Conservation (phyloP, 2,113 vertebrate species). For the Numenius arquata region DNA sequence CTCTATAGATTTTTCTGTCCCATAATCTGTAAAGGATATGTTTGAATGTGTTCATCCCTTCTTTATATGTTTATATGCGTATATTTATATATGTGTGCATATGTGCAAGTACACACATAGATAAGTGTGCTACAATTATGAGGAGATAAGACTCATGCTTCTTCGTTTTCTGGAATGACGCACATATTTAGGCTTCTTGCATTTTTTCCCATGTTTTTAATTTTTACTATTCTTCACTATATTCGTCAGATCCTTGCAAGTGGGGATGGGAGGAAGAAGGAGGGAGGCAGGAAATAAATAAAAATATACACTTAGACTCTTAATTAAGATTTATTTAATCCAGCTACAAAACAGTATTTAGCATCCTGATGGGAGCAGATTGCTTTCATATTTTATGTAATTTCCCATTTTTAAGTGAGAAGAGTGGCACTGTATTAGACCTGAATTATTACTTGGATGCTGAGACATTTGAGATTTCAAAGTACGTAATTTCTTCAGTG, state of each 20-base stretch:
- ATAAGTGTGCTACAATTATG: not conserved
- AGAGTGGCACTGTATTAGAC: conserved; percentile 2
- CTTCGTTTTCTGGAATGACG: not conserved
- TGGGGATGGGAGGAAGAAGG: not conserved
- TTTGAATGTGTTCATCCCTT: not conserved
- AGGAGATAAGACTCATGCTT: not conserved
- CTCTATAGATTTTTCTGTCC: not conserved
- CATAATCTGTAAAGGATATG: not conserved
- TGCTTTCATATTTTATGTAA: conserved; percentile 36
- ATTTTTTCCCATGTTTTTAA: not conserved
- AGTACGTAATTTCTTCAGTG: not conserved
- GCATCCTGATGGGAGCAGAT: conserved; percentile 51
- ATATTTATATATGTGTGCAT: not conserved
- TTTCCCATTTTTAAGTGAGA: conserved; percentile 43
- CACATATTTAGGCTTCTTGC: not conserved
- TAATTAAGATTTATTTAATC: conserved; percentile 53
- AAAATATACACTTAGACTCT: not conserved
- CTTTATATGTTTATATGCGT: not conserved
- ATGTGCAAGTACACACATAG: not conserved
- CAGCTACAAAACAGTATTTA: conserved; percentile 51
- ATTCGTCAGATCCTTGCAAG: not conserved
- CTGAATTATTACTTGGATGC: not conserved
- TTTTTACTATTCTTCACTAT: not conserved
- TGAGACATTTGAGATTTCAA: not conserved
- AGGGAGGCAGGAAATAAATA: conserved; percentile 15